Evolutionary conservation across 1,140 invertebrate genomes (phyloP).

Genomic region (Semibalanus balanoides): DNA sequence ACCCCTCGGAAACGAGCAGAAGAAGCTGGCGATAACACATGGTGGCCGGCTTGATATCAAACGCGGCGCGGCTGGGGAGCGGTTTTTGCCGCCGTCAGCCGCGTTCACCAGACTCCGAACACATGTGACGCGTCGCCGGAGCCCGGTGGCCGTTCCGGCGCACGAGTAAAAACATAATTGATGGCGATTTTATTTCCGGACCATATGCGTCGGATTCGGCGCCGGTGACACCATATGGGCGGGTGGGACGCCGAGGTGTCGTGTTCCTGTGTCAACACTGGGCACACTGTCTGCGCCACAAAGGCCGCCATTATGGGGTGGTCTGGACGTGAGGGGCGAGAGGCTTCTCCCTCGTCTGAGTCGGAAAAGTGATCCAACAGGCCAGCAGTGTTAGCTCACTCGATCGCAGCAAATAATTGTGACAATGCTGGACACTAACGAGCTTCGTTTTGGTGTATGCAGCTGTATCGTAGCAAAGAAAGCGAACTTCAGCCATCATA

Average conservation of each 20-base stretch:
- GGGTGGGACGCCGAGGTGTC: not conserved
- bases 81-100: not conserved
- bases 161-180: not conserved
- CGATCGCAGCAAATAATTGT: too few relatives aligned
- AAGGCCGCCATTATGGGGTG: not conserved
- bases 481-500: too few relatives aligned
- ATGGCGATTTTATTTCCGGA: conserved; percentile 2
- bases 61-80: not conserved
- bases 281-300: not conserved
- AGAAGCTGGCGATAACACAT: not conserved
- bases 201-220: not conserved
- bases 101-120: not conserved
- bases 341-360: too few relatives aligned
- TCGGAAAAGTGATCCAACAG: too few relatives aligned
- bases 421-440: too few relatives aligned
- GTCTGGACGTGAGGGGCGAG: too few relatives aligned
- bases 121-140: not conserved
- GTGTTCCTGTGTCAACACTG: not conserved
- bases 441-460: too few relatives aligned
- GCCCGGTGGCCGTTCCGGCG: too few relatives aligned
- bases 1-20: not conserved
- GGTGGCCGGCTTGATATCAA: not conserved
- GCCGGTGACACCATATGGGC: not conserved
- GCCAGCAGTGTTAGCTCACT: too few relatives aligned
- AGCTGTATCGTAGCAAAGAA: too few relatives aligned